Evolutionary conservation across 1,140 invertebrate species (phyloP).

Genomic region (Rhopalosiphum padi): DNA sequence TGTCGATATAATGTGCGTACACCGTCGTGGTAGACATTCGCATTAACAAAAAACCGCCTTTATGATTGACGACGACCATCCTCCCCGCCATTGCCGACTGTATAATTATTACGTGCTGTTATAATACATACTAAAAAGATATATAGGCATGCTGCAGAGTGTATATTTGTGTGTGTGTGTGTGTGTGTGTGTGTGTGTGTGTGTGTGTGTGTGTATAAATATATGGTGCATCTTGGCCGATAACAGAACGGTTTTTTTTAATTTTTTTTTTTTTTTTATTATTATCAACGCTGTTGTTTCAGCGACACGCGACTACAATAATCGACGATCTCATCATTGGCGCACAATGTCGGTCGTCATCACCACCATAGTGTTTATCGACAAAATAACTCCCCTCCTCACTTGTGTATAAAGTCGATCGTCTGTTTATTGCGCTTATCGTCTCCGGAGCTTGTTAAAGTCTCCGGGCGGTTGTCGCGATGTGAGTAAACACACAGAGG

Average conservation of each 20-base stretch:
- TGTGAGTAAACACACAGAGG: not conserved
- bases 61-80: slow-evolving; percentile 5
- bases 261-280: not conserved
- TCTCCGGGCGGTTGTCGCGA: slow-evolving; percentile 15
- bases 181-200: not conserved
- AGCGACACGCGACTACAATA: not conserved
- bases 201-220: not conserved
- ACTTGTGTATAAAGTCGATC: not conserved
- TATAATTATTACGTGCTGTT: not conserved
- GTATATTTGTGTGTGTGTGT: not conserved
- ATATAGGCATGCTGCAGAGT: not conserved
- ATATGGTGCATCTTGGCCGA: not conserved
- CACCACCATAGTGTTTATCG: slow-evolving; percentile 21
- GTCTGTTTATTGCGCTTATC: slow-evolving; percentile 30
- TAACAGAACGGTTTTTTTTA: not conserved
- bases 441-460: slow-evolving; percentile 24
- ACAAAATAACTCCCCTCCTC: not conserved
- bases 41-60: not conserved
- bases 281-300: slow-evolving; percentile 12
- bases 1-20: not conserved
- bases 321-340: slow-evolving; percentile 5
- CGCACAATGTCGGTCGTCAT: not conserved
- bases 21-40: not conserved
- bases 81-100: not conserved
- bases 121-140: not conserved